Evolutionary conservation across 2,113 vertebrate species (phyloP), one percentile per base, ranked within the genome.

Genomic region (Thamnophis sirtalis): DNA sequence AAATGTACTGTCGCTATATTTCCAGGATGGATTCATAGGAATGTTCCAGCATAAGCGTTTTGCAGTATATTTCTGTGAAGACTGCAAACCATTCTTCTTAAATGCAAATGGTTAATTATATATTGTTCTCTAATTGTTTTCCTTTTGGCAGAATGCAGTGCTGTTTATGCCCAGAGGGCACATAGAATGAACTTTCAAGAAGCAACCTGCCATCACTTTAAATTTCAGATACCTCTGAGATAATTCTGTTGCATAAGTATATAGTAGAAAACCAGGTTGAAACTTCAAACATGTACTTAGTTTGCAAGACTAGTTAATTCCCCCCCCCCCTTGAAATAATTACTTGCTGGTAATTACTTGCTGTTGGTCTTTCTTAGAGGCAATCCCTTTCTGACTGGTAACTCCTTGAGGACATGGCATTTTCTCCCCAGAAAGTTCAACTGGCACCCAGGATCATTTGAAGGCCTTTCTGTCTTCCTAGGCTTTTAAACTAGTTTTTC

Each of bases 51-150:
- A 92, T 85, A 24, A 54, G 4, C 86, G 93, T 92, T 84, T 17
- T 86, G 53, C 1, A 89, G 11, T 63, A 53, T 54, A 21, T 68
- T 28, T 86, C 13, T 54, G 26, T 0, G 0, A 92, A 89, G 86
- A 91, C 68, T 84, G 7, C 38, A 92, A 95, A 22, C 49, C 26
- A 56, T 19, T 0, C 13, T 94, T 93, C 85, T 88, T 88, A 92
- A 92, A 53, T 91, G 60, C 91, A 94, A 94, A 91, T 87, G 58
- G 87, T 84, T 91, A 94, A 92, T 73, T 89, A 87, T 2, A 9
- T 80, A 53, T 55, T 94, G 85, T 89, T n/a, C 89, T 94, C 92
- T 88, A 96, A 94, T 94, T 95, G 84, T 95, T 96, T 95, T 94
- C 15, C 24, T 73, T 96, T 90, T 89, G 60, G 93, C 63, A 85